Evolutionary conservation across 1,140 invertebrate genomes (phyloP), one percentile per base, ranked within the genome.

Genomic region (Zelostemma sp.): DNA sequence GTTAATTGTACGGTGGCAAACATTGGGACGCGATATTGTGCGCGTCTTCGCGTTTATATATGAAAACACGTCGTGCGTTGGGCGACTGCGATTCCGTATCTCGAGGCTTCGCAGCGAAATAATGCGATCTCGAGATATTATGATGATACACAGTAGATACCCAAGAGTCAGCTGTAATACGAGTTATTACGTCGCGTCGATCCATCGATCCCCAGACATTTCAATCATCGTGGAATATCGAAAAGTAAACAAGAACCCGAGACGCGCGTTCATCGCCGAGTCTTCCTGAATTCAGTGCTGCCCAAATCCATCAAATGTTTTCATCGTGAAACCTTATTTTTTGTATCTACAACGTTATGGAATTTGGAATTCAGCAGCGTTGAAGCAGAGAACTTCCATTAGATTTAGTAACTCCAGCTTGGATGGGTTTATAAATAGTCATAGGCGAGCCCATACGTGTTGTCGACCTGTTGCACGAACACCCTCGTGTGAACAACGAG

Each of bases 391-490:
- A 46, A 33, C 68, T 59, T 46, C 60, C 51, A 17, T 68, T 62
- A n/a, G n/a, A n/a, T n/a, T n/a, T 61, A 68, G 78, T 80, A 80
- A 82, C 75, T 81, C 73, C 74, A 80, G 59, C 75, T 73, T n/a
- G n/a, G n/a, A n/a, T n/a, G n/a, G n/a, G n/a, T n/a, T n/a, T n/a
- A n/a, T n/a, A 83, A 83, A 81, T 81, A 81, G 79, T 73, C 68
- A n/a, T 35, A n/a, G 47, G 50, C 4, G 16, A 38, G 17, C 43
- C 47, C 47, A 63, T 68, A 62, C 72, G 76, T 75, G 76, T 72
- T 74, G 73, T 74, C 76, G 79, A 82, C 79, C 81, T 83, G 80
- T 82, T 83, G 81, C 81, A 76, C 75, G 75, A 78, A 68, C 76
- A 76, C 74, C 76, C 77, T 77, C 79, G 77, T 78, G 75, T 76